Evolutionary conservation across 2,888 invertebrate genomes (phyloP), one percentile per base, ranked within the genome.

Genomic region (Patella depressa): DNA sequence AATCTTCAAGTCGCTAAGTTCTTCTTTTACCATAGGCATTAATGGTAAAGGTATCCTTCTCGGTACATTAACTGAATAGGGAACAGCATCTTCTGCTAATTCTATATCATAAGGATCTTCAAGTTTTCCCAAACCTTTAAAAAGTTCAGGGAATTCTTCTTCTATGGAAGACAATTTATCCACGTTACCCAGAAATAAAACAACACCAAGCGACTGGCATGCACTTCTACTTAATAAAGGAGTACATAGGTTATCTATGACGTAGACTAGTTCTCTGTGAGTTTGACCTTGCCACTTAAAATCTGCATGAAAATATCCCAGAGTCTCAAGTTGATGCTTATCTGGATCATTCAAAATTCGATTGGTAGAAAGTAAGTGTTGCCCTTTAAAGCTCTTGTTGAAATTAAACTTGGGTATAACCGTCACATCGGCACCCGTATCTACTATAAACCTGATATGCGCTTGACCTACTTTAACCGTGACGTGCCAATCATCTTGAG

Each of bases 71-170:
- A 78, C 17, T 45, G 59, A 34, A 5, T n/a, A 5, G n/a, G 78
- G 75, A 3, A 17, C 29, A 17, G 70, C 72, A 34, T 71, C 19
- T n/a, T 15, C 3, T 11, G 45, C 45, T 9, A 74, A 71, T 3
- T 4, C 24, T 24, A 24, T 70, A 15, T 65, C 19, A 34, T 72
- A 74, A 65, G n/a, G 19, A n/a, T 14, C 29, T 45, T 72, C 2
- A 14, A 75, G 71, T 17, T 75, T 76, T 3, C 75, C 76, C 7
- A 78, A 71, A 14, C 73, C 78, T 7, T 17, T 7, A 54, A 76
- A 78, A 9, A 76, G 69, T 70, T 70, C 69, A n/a, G 75, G 78
- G 29, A 76, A 78, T 78, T 78, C 76, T 19, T n/a, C 19, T 17
- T 17, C 14, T 9, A 72, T 72, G 72, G 65, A 17, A 11, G 72